phyloP scores from a whole-genome alignment of 2,113 vertebrate genomes.

The Ornithorhynchus anatinus region DNA sequence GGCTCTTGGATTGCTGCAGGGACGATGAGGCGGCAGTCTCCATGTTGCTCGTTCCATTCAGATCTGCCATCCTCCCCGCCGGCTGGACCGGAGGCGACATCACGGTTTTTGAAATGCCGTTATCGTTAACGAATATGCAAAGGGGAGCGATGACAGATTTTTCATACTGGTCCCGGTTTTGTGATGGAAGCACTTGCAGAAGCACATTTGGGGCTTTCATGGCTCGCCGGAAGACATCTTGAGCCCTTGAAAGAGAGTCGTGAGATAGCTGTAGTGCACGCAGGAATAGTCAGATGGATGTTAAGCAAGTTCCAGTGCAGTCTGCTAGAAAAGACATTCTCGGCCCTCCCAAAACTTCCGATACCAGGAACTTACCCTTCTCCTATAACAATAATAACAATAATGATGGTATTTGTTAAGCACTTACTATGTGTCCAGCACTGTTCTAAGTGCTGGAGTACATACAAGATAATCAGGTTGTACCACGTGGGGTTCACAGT shows the following conservation, averaged over 20 bases:
- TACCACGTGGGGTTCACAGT: no score
- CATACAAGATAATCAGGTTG: no score
- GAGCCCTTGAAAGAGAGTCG: conserved; percentile 77
- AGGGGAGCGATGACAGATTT: conserved; percentile 85
- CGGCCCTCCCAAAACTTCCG: no score
- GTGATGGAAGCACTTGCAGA: conserved; percentile 83
- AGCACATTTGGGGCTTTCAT: conserved; percentile 83
- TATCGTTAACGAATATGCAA: conserved; percentile 67
- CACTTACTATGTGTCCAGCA: no score
- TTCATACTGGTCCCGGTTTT: conserved; percentile 87
- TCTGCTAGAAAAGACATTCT: no score
- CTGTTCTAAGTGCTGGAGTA: no score
- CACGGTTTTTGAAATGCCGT: conserved; percentile 72
- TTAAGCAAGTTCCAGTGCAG: no score
- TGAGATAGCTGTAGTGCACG: no score
- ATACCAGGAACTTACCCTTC: no score
- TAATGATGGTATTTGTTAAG: no score
- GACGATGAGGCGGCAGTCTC: conserved; percentile 46
- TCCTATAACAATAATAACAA: no score
- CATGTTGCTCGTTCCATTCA: conserved; percentile 40
- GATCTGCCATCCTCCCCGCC: conserved; percentile 65
- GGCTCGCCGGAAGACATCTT: conserved; percentile 92
- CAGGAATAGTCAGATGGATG: no score
- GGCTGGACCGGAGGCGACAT: conserved; percentile 74
- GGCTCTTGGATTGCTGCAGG: conserved; percentile 62